Evolutionary conservation across 2,113 vertebrate species (phyloP).

Genomic region (Scophthalmus maximus): DNA sequence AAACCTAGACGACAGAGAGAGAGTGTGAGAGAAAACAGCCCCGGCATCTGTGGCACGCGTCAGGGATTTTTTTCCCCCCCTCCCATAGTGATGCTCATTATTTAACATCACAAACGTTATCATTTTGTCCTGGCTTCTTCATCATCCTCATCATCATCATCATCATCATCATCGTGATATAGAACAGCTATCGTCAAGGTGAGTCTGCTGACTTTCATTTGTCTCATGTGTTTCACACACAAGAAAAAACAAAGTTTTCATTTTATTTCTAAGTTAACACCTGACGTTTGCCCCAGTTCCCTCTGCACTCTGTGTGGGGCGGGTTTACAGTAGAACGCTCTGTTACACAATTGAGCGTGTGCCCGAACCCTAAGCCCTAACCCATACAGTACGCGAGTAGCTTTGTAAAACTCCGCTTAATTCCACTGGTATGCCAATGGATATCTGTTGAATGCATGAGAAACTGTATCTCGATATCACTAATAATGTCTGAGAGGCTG

Average conservation of each 20-base stretch:
- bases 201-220: slow-evolving; percentile 19
- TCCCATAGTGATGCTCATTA: slow-evolving; percentile 19
- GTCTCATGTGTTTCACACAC: not conserved
- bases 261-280: not conserved
- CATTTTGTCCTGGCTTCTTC: not conserved
- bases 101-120: not conserved
- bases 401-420: slow-evolving; percentile 35
- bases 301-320: not conserved
- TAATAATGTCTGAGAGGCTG: not conserved
- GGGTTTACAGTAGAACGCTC: slow-evolving; percentile 33
- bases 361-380: slow-evolving; percentile 29
- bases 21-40: not conserved
- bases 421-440: not conserved
- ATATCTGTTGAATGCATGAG: not conserved
- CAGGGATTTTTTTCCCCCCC: slow-evolving; percentile 11
- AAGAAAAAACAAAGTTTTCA: not conserved
- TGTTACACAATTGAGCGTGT: slow-evolving; percentile 18
- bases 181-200: slow-evolving; percentile 36
- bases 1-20: too few species aligned
- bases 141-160: slow-evolving; percentile 33
- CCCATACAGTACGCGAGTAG: slow-evolving; percentile 5
- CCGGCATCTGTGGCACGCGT: not conserved
- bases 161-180: slow-evolving; percentile 26
- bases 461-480: not conserved
- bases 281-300: not conserved